phyloP scores from a whole-genome alignment of 92 coral and sea anemone species.

The Pocillopora grandis region DNA sequence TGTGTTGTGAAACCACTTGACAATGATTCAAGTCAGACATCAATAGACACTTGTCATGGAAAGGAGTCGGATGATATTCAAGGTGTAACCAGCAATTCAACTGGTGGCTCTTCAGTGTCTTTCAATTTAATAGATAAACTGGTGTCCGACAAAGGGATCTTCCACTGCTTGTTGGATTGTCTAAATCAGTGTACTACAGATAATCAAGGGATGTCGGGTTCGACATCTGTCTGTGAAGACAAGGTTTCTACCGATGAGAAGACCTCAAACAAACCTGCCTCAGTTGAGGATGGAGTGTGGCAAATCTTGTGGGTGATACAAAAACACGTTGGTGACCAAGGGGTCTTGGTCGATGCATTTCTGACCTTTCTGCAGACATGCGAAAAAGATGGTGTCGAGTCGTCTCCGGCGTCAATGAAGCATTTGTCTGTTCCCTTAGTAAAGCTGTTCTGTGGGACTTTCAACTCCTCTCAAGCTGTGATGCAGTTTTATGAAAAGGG shows the following conservation, averaged over 20 bases:
- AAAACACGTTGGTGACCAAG: constrained; percentile 55
- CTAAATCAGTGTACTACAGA: constrained; percentile 71
- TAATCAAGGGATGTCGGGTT: constrained; percentile 49
- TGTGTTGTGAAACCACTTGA: constrained; percentile 19
- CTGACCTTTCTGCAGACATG: constrained; percentile 35
- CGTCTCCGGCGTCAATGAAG: constrained; percentile 7
- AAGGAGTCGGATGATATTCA: neutral
- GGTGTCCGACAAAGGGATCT: constrained; percentile 11
- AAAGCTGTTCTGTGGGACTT: constrained; percentile 74
- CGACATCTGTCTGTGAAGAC: constrained; percentile 21
- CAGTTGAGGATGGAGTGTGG: constrained; percentile 90
- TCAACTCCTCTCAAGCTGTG: constrained; percentile 68
- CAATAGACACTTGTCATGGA: neutral
- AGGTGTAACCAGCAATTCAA: neutral
- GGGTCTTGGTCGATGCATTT: constrained; percentile 48
- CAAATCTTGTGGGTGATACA: constrained; percentile 75
- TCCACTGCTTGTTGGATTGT: constrained; percentile 66
- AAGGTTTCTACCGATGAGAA: constrained; percentile 17
- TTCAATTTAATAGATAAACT: constrained; percentile 22
- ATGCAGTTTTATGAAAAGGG: constrained; percentile 71
- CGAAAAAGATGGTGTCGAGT: neutral
- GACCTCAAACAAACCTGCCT: constrained; percentile 62
- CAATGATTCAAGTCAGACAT: neutral
- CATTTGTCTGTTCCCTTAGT: constrained; percentile 83
- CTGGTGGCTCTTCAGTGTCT: constrained; percentile 2